Evolutionary conservation across 2,888 invertebrate species (phyloP), one percentile per base, ranked within the genome.

Genomic region (Timema cristinae): DNA sequence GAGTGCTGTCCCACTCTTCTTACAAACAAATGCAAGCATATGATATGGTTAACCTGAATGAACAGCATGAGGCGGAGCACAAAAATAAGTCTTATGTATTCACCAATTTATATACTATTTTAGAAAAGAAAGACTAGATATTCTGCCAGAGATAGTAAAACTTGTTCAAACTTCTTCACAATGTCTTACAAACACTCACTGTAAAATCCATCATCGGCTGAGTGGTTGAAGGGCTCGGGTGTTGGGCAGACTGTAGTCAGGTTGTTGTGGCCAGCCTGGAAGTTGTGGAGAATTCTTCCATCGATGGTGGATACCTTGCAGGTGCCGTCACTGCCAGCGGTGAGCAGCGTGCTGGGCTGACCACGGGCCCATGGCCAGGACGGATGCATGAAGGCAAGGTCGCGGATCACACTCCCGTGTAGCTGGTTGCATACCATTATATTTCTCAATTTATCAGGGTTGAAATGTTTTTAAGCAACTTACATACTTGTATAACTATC

Each of bases 351-450:
- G 66, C 81, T 81, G 74, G 82, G 81, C 73, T 81, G 80, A 16
- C 79, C 80, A 56, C 79, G 76, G 32, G 79, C 80, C 83, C 83
- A 84, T 66, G 84, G 84, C 84, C 84, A 84, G 13, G 83, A 82
- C 10, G 81, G 79, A 73, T 83, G 81, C 75, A 84, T 78, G 79
- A 84, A 84, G 75, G 80, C 80, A 68, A 84, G 80, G 77, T 84
- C 84, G 72, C 83, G 79, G 73, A 84, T 83, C 68, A 81, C 79
- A 70, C 80, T 81, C 32, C 79, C 78, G 76, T 84, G 84, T 68
- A 84, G 77, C 84, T 84, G 76, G 32, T 32, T 32, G 32, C 32
- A 32, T 4, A 32, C 32, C 32, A 32, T 32, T 32, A 32, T 32
- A 32, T 2, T 32, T 32, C 32, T 32, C 32, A 32, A 32, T 32